A percentile compares a stretch with the other conserved stretches of the same genome.
Conservation (phyloP, 2,888 invertebrate genomes). For the Netelia melanura region DNA sequence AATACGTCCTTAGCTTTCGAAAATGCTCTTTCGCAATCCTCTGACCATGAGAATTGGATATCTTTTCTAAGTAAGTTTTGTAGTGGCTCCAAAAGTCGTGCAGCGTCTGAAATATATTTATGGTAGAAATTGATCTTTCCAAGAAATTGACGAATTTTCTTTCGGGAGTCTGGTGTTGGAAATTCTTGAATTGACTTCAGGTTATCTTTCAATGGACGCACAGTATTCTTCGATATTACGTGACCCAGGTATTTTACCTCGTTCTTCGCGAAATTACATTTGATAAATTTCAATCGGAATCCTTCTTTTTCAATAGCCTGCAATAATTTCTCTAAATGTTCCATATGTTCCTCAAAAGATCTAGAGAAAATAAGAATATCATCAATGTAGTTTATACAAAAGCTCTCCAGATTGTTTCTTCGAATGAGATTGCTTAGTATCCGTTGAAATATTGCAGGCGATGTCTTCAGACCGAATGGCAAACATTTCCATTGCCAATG, state of each 20-base stretch:
- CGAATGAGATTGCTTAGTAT: slow-evolving; percentile 60
- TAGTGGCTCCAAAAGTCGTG: slow-evolving; percentile 60
- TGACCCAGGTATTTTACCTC: slow-evolving; percentile 46
- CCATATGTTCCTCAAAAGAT: slow-evolving; percentile 49
- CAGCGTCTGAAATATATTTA: slow-evolving; percentile 37
- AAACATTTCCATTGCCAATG: slow-evolving; percentile 51
- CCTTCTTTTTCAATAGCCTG: slow-evolving; percentile 40
- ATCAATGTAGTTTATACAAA: slow-evolving; percentile 58
- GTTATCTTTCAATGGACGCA: slow-evolving; percentile 62
- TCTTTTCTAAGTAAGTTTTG: slow-evolving; percentile 62
- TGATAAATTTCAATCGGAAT: slow-evolving; percentile 43
- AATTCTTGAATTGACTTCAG: slow-evolving; percentile 66
- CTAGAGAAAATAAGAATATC: slow-evolving; percentile 59
- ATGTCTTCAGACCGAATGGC: slow-evolving; percentile 53
- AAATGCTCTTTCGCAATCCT: slow-evolving; percentile 61
- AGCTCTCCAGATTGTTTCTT: slow-evolving; percentile 48
- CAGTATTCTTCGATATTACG: slow-evolving; percentile 45
- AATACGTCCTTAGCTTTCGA: slow-evolving; percentile 57
- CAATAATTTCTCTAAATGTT: slow-evolving; percentile 23
- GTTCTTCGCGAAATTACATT: slow-evolving; percentile 46
- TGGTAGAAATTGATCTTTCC: slow-evolving; percentile 59
- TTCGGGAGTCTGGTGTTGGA: slow-evolving; percentile 62
- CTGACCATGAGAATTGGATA: slow-evolving; percentile 53
- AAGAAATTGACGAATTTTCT: slow-evolving; percentile 66
- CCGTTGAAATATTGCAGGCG: slow-evolving; percentile 62